Evolutionary conservation across 2,797 vertebrate genomes (phyloP).

Genomic region (Typhlichthys subterraneus): DNA sequence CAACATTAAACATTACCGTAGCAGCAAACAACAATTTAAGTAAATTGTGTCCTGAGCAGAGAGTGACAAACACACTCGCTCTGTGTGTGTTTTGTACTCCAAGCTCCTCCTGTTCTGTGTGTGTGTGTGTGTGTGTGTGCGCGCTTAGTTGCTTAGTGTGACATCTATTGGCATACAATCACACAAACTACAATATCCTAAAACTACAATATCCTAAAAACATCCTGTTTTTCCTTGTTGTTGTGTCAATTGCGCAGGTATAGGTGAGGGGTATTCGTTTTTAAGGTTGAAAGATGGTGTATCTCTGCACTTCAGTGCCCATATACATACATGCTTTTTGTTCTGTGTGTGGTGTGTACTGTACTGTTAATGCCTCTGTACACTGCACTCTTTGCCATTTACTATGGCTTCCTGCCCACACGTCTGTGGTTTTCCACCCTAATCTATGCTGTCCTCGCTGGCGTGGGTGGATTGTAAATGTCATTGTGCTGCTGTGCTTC

Average conservation of each 20-base stretch:
- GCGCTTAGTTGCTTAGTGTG: too few relatives aligned
- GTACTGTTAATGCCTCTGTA: conserved; percentile 14
- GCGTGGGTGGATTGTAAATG: conserved; percentile 38
- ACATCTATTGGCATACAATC: background rate
- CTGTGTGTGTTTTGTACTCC: too few relatives aligned
- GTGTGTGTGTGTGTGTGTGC: too few relatives aligned
- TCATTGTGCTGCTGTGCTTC: conserved; percentile 23
- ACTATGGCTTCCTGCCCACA: conserved; percentile 28
- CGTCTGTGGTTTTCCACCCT: conserved; percentile 24
- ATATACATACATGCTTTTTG: background rate
- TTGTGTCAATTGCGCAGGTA: background rate
- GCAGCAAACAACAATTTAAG: too few relatives aligned
- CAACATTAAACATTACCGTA: too few relatives aligned
- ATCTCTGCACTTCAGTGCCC: background rate
- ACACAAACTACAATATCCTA: conserved; percentile 5
- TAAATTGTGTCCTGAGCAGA: too few relatives aligned
- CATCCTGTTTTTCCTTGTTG: background rate
- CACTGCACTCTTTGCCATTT: conserved; percentile 7
- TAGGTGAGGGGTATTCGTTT: background rate
- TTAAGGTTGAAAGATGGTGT: background rate
- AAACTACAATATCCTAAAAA: background rate
- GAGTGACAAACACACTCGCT: too few relatives aligned
- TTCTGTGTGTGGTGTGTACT: conserved; percentile 12
- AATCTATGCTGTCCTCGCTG: conserved; percentile 30
- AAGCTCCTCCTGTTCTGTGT: too few relatives aligned